A percentile compares a stretch with the other conserved stretches of the same genome.
Evolutionary conservation across 1,140 invertebrate genomes (phyloP).

Genomic region (Asobara japonica): DNA sequence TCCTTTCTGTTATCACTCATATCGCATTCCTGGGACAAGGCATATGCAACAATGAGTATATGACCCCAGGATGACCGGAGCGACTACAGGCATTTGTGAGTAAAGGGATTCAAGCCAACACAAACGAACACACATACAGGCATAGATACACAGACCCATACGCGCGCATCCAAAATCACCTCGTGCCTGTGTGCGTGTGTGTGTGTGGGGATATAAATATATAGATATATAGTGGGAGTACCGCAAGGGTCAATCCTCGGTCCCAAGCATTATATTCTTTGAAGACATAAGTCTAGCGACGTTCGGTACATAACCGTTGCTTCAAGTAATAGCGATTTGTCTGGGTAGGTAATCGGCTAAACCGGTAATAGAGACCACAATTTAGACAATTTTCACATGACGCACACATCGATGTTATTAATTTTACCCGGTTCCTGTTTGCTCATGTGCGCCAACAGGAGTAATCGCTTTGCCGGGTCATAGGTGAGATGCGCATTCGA

Average conservation of each 20-base stretch:
- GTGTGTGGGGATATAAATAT: too few relatives aligned
- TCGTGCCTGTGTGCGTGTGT: too few relatives aligned
- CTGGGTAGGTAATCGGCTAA: conserved; percentile 47
- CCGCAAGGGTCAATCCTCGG: conserved; percentile 58
- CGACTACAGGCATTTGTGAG: neutral
- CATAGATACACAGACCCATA: too few relatives aligned
- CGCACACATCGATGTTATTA: neutral
- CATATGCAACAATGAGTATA: conserved; percentile 5
- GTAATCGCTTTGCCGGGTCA: too few relatives aligned
- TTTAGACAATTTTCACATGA: conserved; percentile 34
- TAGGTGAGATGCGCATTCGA: too few relatives aligned
- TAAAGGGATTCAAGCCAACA: too few relatives aligned
- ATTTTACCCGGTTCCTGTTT: conserved; percentile 13
- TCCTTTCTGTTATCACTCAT: conserved; percentile 21
- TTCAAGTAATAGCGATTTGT: conserved; percentile 53
- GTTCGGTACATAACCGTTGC: conserved; percentile 36
- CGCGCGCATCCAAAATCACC: too few relatives aligned
- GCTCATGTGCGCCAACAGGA: too few relatives aligned
- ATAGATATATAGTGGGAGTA: conserved; percentile 51
- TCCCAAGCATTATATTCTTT: conserved; percentile 26
- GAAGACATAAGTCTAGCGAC: conserved; percentile 18
- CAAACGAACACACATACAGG: too few relatives aligned
- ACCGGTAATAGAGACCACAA: conserved; percentile 38
- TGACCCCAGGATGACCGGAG: conserved; percentile 10
- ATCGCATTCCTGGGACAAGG: conserved; percentile 17